Conservation (phyloP, 2,113 vertebrate species). For the Abramis brama region DNA sequence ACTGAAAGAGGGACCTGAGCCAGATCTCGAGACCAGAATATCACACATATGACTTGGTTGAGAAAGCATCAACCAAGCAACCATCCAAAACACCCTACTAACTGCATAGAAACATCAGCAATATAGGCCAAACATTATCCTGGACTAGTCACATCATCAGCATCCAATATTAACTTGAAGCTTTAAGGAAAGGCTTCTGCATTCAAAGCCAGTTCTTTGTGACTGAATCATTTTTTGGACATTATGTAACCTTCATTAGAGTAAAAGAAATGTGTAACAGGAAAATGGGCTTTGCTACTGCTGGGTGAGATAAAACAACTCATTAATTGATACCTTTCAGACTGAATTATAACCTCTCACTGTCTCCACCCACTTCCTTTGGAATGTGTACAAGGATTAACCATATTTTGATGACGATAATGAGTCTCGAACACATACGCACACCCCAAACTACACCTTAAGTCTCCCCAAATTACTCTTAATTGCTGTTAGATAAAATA, state of each 20-base stretch:
- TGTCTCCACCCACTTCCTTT: slow-evolving; percentile 52
- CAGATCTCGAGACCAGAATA: too few species aligned
- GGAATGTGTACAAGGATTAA: slow-evolving; percentile 33
- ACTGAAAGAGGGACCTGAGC: background rate
- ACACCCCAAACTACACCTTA: background rate
- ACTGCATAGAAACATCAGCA: background rate
- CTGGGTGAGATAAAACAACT: slow-evolving; percentile 63
- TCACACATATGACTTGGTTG: too few species aligned
- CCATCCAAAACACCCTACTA: too few species aligned
- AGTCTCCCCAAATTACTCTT: background rate
- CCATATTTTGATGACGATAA: slow-evolving; percentile 37
- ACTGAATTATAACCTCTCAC: slow-evolving; percentile 58
- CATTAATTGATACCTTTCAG: slow-evolving; percentile 62
- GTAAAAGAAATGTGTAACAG: background rate
- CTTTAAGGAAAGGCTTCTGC: background rate
- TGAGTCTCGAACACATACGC: background rate
- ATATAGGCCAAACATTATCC: background rate
- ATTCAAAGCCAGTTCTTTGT: background rate
- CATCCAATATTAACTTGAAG: background rate
- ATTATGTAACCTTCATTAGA: slow-evolving; percentile 25
- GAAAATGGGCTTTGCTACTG: slow-evolving; percentile 21
- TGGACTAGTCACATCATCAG: background rate
- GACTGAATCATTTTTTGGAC: background rate
- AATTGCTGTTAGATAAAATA: background rate
- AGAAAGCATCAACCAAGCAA: too few species aligned